Evolutionary conservation across 2,113 vertebrate genomes (phyloP).

Genomic region (Trogon melanurus): DNA sequence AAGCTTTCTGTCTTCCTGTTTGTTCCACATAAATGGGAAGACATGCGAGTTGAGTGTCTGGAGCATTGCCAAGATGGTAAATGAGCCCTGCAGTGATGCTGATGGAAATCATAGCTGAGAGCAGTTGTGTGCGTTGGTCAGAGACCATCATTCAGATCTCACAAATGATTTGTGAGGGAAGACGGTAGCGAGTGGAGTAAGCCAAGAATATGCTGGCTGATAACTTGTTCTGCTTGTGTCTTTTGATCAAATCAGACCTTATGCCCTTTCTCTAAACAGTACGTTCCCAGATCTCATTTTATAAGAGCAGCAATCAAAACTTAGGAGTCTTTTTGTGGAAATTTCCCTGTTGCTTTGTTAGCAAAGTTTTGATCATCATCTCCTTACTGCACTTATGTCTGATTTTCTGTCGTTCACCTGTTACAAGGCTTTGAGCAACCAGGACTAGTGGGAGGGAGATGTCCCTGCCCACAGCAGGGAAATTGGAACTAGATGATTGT

Average conservation of each 20-base stretch:
- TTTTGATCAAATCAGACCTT: background rate
- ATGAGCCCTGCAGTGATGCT: background rate
- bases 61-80: background rate
- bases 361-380: background rate
- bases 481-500: too few species aligned
- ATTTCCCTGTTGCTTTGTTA: background rate
- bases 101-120: conserved; percentile 3
- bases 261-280: background rate
- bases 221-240: background rate
- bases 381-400: background rate
- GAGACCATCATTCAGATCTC: background rate
- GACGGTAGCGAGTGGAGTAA: background rate
- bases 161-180: background rate
- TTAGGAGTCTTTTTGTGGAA: background rate
- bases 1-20: conserved; percentile 13
- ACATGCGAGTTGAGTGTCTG: background rate
- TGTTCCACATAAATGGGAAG: conserved; percentile 6
- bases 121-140: background rate
- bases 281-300: background rate
- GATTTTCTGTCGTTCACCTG: background rate
- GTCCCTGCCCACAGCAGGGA: too few species aligned
- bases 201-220: background rate
- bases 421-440: background rate
- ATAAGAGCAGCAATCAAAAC: background rate
- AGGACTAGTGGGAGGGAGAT: too few species aligned